Base-by-base conservation (phyloP, 1,140 invertebrate genomes). In the Drosophila pseudoobscura region DNA sequence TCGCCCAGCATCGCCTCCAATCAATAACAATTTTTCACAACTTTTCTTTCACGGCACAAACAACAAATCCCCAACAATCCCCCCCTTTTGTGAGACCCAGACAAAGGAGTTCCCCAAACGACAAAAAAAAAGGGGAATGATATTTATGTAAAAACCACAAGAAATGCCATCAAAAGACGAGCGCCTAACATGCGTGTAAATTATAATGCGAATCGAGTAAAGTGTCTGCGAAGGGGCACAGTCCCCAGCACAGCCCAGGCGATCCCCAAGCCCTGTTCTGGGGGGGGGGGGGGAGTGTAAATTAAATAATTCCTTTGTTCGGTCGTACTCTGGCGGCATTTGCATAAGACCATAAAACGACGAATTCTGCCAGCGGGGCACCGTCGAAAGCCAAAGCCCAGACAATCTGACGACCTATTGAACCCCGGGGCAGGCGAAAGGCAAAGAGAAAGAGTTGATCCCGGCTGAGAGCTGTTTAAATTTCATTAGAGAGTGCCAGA, bases 21-120 rank as follows among this genome's bases (percentile, higher is more conserved):
- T 84, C 76, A 84, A 85, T 85, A 85, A 80, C 66, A 80, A 84
- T 77, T 84, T 84, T 84, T 85, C 80, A 84, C 76, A 84, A 84
- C 62, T 78, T 78, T 50, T 66, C 45, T 63, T 56, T 76, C 55
- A 75, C 73, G 59, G 54, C 54, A 13, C 20, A 63, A 52, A 55
- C 63, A 58, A 72, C 60, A 65, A 77, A 69, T 64, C 57, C 17
- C 17, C 17, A 17, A 17, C 17, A 17, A 17, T 50, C n/a, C 57
- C 51, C 50, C 49, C 51, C 50, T 46, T 69, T 84, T 76, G 69
- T 73, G 56, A 61, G 22, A 17, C 17, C 22, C 59, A 85, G 50
- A 84, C 80, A 84, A 84, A 63, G 63, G 63, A 84, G 71, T 66
- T 66, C 56, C 73, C 2, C 20, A 20, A 20, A 20, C 1, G 9